These are phyloP conservation scores for Sylvietta virens DNA, from an alignment of 2,113 vertebrate genomes.

Conservation along the genomic window DNA sequence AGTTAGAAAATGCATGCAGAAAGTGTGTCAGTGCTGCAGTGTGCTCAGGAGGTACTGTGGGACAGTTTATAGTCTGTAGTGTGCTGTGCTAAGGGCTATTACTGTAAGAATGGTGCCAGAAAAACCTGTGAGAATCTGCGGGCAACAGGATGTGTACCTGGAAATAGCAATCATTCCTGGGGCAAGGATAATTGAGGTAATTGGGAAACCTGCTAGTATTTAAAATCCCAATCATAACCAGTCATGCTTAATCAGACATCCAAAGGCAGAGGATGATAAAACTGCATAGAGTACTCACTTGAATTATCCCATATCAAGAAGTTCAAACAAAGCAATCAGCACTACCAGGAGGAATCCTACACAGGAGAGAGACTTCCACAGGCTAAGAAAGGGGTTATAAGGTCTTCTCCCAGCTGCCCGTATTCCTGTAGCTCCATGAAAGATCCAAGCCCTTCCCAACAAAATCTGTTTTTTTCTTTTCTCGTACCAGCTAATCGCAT, in stretches of 20 bases:
- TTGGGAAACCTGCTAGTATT: slow-evolving; percentile 5
- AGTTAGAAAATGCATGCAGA: not conserved
- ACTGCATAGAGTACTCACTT: not conserved
- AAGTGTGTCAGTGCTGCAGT: not conserved
- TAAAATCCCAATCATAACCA: slow-evolving; percentile 32
- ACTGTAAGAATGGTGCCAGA: not conserved
- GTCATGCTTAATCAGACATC: slow-evolving; percentile 43
- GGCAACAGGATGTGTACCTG: slow-evolving; percentile 25
- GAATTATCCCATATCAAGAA: not conserved
- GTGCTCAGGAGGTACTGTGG: not conserved
- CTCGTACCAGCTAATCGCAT: not conserved
- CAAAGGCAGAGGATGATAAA: not conserved
- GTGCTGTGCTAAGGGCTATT: not conserved
- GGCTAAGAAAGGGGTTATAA: not conserved
- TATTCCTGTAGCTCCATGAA: not conserved
- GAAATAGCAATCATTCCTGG: slow-evolving; percentile 50
- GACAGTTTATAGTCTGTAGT: not conserved
- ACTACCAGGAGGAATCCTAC: not conserved
- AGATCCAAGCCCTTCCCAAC: not conserved
- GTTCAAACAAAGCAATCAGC: not conserved
- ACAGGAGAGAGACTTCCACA: not conserved
- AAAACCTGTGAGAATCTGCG: not conserved
- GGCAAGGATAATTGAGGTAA: slow-evolving; percentile 37
- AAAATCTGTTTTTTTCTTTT: not conserved
- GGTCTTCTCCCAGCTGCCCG: not conserved